phyloP scores from a whole-genome alignment of 30 jellyfish, hydroid and myxozoan genomes.

The Aurelia sp. region DNA sequence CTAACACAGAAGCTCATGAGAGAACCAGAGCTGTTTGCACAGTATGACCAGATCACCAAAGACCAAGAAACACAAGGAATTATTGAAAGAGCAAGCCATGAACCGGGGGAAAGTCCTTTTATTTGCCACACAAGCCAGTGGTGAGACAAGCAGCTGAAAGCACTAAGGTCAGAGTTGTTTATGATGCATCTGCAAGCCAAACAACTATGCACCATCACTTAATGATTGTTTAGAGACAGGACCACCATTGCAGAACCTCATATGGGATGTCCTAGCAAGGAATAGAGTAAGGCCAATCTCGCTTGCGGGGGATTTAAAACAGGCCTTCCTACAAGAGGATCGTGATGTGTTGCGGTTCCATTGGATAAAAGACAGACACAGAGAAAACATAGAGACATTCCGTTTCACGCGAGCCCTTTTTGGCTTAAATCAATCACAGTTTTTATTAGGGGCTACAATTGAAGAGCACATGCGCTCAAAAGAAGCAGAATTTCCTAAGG shows the following conservation, averaged over 20 bases:
- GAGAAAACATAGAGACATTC: not conserved
- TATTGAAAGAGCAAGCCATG: not conserved
- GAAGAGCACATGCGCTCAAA: conserved; percentile 43
- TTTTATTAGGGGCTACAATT: conserved; percentile 57
- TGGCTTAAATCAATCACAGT: conserved; percentile 80
- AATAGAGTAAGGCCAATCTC: conserved; percentile 42
- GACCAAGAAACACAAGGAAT: too few species aligned
- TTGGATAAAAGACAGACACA: conserved; percentile 21
- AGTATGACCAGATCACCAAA: conserved; percentile 44
- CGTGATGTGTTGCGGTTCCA: too few species aligned
- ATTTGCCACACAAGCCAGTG: conserved; percentile 63
- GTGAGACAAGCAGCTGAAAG: conserved; percentile 20
- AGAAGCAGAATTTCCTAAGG: conserved; percentile 29
- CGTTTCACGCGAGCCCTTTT: conserved; percentile 62
- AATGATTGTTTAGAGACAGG: conserved; percentile 78
- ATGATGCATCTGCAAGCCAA: conserved; percentile 52
- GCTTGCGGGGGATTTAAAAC: conserved; percentile 25
- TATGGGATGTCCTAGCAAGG: conserved; percentile 30
- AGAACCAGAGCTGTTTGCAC: conserved; percentile 60
- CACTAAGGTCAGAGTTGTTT: conserved; percentile 54
- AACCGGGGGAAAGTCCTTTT: not conserved
- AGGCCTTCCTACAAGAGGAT: conserved; percentile 40
- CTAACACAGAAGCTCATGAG: conserved; percentile 26
- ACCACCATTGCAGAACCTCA: conserved; percentile 51
- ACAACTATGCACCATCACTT: conserved; percentile 19